Evolutionary conservation across 2,888 invertebrate species (phyloP).

Genomic region (Ormyrus pomaceus): DNA sequence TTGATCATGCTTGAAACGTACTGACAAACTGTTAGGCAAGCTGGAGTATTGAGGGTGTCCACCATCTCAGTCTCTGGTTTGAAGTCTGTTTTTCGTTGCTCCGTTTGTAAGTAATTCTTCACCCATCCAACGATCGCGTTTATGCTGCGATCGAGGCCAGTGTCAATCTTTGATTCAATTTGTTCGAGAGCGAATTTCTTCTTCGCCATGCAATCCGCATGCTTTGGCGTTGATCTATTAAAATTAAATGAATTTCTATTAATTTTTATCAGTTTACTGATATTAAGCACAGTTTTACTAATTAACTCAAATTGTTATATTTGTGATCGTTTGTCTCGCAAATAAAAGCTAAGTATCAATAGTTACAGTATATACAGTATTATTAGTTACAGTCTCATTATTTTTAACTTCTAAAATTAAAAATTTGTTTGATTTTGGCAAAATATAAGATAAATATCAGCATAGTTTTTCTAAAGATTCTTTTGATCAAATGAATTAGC

Average conservation of each 20-base stretch:
- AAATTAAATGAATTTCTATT: slow-evolving; percentile 10
- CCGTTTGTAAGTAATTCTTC: slow-evolving; percentile 90
- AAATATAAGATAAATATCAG: too few relatives aligned
- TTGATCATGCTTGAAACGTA: slow-evolving; percentile 87
- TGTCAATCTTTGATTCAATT: slow-evolving; percentile 93
- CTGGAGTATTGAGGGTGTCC: slow-evolving; percentile 89
- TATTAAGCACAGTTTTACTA: too few relatives aligned
- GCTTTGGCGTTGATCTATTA: slow-evolving; percentile 88
- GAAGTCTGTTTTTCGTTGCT: slow-evolving; percentile 97
- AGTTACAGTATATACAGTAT: too few relatives aligned
- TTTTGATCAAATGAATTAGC: too few relatives aligned
- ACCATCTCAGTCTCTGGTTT: slow-evolving; percentile 88
- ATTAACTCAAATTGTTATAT: too few relatives aligned
- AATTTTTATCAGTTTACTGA: too few relatives aligned
- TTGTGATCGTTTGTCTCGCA: too few relatives aligned
- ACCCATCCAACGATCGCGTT: slow-evolving; percentile 94
- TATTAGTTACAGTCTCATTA: too few relatives aligned
- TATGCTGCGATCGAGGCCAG: slow-evolving; percentile 90
- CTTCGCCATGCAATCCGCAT: slow-evolving; percentile 91
- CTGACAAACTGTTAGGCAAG: slow-evolving; percentile 89
- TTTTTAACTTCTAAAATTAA: too few relatives aligned
- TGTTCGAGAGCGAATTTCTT: slow-evolving; percentile 91
- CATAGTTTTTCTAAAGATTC: too few relatives aligned
- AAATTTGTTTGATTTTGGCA: too few relatives aligned
- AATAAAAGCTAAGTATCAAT: too few relatives aligned